Evolutionary conservation across 2,888 invertebrate species (phyloP).

Genomic region (Sinodicranocentrus sp.): DNA sequence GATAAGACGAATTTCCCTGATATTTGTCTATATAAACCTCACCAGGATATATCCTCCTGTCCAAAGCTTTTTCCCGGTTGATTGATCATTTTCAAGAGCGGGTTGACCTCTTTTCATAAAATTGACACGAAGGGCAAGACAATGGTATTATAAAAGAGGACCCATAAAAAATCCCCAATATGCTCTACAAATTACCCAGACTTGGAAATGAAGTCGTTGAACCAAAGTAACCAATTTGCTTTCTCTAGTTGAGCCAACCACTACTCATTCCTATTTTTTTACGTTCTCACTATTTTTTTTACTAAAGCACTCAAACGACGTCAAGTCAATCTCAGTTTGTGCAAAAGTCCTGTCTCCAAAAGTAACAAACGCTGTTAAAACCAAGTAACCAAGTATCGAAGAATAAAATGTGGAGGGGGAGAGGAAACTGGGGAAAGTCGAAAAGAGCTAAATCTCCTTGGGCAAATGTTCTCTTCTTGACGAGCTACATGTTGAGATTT

Average conservation of each 20-base stretch:
- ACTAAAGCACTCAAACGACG: constrained; percentile 32
- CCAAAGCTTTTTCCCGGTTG: background rate
- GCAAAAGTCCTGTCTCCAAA: constrained; percentile 42
- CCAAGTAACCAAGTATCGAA: constrained; percentile 24
- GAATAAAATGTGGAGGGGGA: background rate
- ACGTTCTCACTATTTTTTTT: constrained; percentile 19
- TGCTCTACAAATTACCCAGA: constrained; percentile 45
- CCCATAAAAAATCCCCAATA: constrained; percentile 35
- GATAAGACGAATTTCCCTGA: background rate
- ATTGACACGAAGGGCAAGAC: constrained; percentile 21
- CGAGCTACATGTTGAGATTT: constrained; percentile 56
- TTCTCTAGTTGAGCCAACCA: constrained; percentile 7
- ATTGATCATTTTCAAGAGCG: constrained; percentile 38
- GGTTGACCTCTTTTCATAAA: constrained; percentile 35
- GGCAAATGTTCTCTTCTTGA: constrained; percentile 52
- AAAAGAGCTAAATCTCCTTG: constrained; percentile 49
- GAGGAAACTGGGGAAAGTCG: constrained; percentile 29
- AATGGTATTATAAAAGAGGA: background rate
- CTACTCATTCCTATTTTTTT: background rate
- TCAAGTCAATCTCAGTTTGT: constrained; percentile 46
- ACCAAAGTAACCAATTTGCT: constrained; percentile 56
- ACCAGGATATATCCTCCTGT: background rate
- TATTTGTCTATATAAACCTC: constrained; percentile 4
- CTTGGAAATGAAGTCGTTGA: constrained; percentile 43
- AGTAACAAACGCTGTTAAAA: constrained; percentile 49